phyloP scores from a whole-genome alignment of 2,888 invertebrate species.

The Tridacna crocea region DNA sequence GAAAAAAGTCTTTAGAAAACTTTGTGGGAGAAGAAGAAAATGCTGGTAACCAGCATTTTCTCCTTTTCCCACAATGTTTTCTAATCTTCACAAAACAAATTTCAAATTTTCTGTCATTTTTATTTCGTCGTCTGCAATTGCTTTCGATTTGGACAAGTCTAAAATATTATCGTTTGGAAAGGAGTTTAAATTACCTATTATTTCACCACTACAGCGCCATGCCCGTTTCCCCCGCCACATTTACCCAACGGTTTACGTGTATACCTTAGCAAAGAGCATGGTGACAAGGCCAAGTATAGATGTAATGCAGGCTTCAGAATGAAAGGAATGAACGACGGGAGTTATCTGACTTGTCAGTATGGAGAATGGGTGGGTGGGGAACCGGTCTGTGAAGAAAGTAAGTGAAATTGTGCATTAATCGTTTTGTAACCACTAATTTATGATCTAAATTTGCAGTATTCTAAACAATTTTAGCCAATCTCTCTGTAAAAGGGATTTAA shows the following conservation, averaged over 20 bases:
- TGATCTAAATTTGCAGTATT: neutral
- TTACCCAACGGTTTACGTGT: constrained; percentile 98
- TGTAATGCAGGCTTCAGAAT: constrained; percentile 96
- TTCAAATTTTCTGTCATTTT: too few species aligned
- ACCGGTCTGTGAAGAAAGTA: constrained; percentile 90
- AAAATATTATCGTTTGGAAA: too few species aligned
- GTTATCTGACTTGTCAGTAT: constrained; percentile 91
- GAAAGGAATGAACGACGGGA: constrained; percentile 85
- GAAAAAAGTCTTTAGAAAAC: too few species aligned
- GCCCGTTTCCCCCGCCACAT: constrained; percentile 91
- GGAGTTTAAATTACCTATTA: too few species aligned
- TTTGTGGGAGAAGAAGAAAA: too few species aligned
- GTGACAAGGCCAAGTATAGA: constrained; percentile 95
- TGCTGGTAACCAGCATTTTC: too few species aligned
- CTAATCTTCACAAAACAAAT: too few species aligned
- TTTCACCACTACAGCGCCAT: constrained; percentile 86
- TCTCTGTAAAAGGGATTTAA: neutral
- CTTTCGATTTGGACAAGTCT: too few species aligned
- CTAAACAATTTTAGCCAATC: neutral
- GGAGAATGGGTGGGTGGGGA: constrained; percentile 97
- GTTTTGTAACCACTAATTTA: neutral
- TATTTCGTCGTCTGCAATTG: too few species aligned
- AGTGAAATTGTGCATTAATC: constrained; percentile 55
- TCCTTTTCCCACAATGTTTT: too few species aligned
- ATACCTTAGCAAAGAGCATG: constrained; percentile 98